Base-by-base conservation (phyloP, 2,888 invertebrate genomes). In the Phymatocera aterrima region DNA sequence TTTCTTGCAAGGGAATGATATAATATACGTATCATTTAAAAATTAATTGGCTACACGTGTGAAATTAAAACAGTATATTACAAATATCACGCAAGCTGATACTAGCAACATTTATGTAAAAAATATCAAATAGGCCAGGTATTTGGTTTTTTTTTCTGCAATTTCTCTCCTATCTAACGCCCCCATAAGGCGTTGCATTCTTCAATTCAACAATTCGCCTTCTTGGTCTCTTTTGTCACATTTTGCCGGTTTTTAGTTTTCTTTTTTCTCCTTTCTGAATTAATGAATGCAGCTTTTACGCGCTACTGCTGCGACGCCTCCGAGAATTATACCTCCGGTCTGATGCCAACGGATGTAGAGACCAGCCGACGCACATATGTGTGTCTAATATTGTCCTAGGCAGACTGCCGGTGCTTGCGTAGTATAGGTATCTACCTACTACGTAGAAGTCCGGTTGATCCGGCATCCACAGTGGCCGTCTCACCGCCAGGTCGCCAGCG, bases 381-480 rank as follows among this genome's bases (percentile, higher is more conserved):
- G 75, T 75, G 57, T 89, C 89, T 90, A 90, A 89, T 90, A 90
- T 89, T 89, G 89, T 88, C 89, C 86, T 87, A 88, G 86, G 86
- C 84, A 83, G 75, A 75, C 75, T 37, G 60, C 57, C 60, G 75
- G 40, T 60, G 75, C 18, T 75, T 40, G 57, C 40, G 40, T 60
- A 57, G 43, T n/a, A n/a, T n/a, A n/a, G n/a, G n/a, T n/a, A n/a
- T n/a, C n/a, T n/a, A n/a, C n/a, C n/a, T n/a, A n/a, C n/a, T n/a
- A 75, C 75, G 54, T 40, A 43, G 43, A 37, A 6, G 75, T 75
- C 75, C 75, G 75, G 75, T 75, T 57, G 40, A 75, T 51, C 48
- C 51, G 51, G 37, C 72, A 18, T 24, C 34, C 34, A 24, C 75
- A 75, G 75, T 75, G 75, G 75, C 60, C 57, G 60, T 57, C 43